Evolutionary conservation across 2,888 invertebrate species (phyloP).

Genomic region (Adela reaumurella): DNA sequence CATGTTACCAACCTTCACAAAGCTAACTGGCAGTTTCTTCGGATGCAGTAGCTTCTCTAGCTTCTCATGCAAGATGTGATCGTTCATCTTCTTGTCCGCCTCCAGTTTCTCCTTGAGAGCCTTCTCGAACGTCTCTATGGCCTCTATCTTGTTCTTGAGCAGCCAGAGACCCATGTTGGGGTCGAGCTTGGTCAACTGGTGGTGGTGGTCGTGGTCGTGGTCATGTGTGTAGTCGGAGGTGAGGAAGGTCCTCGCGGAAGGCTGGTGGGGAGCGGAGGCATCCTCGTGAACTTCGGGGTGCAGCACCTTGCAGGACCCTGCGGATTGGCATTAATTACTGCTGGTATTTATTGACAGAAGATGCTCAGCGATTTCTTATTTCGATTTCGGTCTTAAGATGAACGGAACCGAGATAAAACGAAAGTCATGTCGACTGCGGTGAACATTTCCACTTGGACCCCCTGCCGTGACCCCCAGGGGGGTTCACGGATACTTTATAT

Average conservation of each 20-base stretch:
- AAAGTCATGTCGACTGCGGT: no score
- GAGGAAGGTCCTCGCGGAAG: not conserved
- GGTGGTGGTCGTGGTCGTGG: not conserved
- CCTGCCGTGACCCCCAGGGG: no score
- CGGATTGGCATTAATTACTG: no score
- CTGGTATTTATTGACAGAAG: no score
- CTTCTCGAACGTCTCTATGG: slow-evolving; percentile 20
- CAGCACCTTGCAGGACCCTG: not conserved
- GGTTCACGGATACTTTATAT: no score
- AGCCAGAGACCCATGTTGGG: slow-evolving; percentile 41
- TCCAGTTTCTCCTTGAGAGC: not conserved
- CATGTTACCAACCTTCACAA: no score
- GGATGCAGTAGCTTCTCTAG: not conserved
- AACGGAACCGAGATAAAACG: no score
- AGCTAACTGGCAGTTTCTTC: no score
- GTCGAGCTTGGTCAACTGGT: not conserved
- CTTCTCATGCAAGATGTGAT: not conserved
- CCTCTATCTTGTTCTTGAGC: slow-evolving; percentile 36
- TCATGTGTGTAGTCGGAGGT: not conserved
- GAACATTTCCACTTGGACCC: no score
- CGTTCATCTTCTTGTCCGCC: not conserved
- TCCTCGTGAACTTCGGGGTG: not conserved
- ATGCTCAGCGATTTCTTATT: no score
- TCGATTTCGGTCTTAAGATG: no score
- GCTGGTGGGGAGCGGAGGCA: not conserved